Conservation (phyloP, 2,888 invertebrate species). For the Cephus rjabovi region DNA sequence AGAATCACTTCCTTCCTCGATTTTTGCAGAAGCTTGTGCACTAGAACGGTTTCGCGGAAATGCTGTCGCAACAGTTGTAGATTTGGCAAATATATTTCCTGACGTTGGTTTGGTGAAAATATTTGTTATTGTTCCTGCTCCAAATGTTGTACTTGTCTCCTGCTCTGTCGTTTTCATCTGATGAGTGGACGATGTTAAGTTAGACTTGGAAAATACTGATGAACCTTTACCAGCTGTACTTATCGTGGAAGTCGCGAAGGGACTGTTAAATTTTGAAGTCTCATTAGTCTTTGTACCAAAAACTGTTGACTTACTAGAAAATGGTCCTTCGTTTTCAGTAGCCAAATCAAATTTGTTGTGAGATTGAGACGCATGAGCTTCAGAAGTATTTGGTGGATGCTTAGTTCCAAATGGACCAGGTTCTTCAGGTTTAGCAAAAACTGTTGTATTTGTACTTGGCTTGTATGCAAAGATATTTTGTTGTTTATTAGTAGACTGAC, state of each 20-base stretch:
- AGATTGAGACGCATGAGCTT: not conserved
- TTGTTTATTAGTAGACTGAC: not conserved
- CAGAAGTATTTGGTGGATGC: not conserved
- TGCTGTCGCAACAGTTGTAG: not conserved
- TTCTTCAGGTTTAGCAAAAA: not conserved
- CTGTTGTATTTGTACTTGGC: not conserved
- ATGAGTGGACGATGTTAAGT: not conserved
- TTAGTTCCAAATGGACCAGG: not conserved
- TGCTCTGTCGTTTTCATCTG: not conserved
- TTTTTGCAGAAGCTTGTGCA: not conserved
- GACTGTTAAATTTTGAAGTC: not conserved
- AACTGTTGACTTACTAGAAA: not conserved
- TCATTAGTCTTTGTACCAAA: not conserved
- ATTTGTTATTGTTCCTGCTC: constrained; percentile 29
- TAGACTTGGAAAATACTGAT: not conserved
- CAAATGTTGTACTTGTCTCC: constrained; percentile 28
- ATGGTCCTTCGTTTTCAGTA: not conserved
- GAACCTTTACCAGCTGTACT: not conserved
- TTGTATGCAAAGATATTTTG: not conserved
- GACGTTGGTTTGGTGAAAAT: constrained; percentile 33
- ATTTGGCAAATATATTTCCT: constrained; percentile 29
- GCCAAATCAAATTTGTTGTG: not conserved
- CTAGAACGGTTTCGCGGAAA: not conserved
- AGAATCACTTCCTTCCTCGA: constrained; percentile 9
- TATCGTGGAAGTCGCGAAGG: not conserved